A percentile compares a stretch with the other conserved stretches of the same genome.
Conservation (phyloP, 2,797 vertebrate genomes). For the Agapornis canus region DNA sequence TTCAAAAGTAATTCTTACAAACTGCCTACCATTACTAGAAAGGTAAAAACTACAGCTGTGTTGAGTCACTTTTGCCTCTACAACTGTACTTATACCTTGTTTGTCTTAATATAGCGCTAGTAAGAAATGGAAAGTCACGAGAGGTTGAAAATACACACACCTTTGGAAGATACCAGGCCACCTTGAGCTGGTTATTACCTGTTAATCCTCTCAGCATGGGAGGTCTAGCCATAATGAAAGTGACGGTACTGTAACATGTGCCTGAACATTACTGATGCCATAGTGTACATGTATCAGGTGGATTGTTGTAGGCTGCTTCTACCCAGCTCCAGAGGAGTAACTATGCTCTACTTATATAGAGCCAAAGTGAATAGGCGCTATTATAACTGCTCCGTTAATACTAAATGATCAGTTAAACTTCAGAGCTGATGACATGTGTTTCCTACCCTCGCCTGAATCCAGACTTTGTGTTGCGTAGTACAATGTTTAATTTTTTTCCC, state of each 20-base stretch:
- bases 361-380: neutral
- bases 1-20: neutral
- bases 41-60: neutral
- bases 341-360: slow-evolving; percentile 8
- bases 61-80: neutral
- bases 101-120: neutral
- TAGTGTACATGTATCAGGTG: neutral
- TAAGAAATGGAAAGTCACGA: neutral
- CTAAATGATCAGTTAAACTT: neutral
- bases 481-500: neutral
- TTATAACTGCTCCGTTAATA: neutral
- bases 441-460: neutral
- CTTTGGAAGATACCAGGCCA: slow-evolving; percentile 31
- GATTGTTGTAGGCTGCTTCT: neutral
- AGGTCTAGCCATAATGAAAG: slow-evolving; percentile 13
- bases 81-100: neutral
- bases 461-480: neutral
- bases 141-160: slow-evolving; percentile 13
- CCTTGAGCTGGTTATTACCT: neutral
- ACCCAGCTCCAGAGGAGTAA: neutral
- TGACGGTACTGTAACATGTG: slow-evolving; percentile 9
- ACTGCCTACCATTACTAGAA: neutral
- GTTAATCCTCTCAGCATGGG: slow-evolving; percentile 1
- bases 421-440: neutral
- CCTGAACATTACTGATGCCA: neutral